Evolutionary conservation across 1,140 invertebrate species (phyloP).

Genomic region (Apocrypta bakeri): DNA sequence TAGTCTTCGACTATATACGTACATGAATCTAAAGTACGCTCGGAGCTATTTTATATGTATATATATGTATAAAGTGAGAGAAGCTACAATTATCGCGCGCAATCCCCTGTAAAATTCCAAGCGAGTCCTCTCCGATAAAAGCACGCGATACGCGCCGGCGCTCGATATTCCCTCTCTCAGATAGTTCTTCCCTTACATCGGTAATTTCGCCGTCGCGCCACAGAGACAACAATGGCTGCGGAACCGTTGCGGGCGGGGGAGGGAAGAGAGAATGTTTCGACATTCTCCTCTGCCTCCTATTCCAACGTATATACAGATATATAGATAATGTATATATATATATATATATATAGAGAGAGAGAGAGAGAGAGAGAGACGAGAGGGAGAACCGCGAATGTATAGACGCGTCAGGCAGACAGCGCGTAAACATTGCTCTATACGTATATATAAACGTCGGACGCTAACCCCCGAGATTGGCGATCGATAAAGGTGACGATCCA

Average conservation of each 20-base stretch:
- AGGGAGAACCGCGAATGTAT: neutral
- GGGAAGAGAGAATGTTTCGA: neutral
- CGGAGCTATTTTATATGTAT: neutral
- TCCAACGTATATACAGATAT: neutral
- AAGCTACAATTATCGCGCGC: neutral
- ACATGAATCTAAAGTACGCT: too few species aligned
- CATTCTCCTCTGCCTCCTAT: neutral
- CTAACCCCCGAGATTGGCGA: neutral
- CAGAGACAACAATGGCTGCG: constrained; percentile 10
- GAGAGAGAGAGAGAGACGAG: neutral
- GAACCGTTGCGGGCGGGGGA: neutral
- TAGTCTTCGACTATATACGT: neutral
- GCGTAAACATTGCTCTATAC: neutral
- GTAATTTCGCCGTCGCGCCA: constrained; percentile 13
- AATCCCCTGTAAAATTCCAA: neutral
- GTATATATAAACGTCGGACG: neutral
- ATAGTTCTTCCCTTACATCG: constrained; percentile 15
- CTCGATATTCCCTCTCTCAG: neutral
- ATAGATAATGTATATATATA: neutral
- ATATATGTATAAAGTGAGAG: neutral
- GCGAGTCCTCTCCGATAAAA: neutral
- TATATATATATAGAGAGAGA: neutral
- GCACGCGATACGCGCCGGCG: neutral
- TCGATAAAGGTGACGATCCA: constrained; percentile 29
- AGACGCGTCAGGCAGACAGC: constrained; percentile 15